Conservation (phyloP, 2,113 vertebrate genomes). For the Neogale vison region DNA sequence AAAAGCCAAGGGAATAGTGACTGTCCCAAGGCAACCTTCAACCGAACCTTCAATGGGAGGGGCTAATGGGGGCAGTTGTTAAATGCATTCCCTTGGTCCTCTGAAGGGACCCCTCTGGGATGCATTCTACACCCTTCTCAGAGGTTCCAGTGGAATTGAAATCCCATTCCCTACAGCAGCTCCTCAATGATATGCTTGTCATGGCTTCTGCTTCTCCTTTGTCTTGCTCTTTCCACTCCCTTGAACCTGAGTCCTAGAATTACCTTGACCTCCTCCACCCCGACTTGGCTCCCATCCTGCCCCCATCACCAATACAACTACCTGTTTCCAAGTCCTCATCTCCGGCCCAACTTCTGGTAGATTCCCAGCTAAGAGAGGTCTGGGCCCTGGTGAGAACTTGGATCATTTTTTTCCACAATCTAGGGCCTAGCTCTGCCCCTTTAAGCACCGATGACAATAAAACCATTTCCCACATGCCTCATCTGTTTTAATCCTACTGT, state of each 20-base stretch:
- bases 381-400: neutral
- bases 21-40: neutral
- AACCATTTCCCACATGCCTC: neutral
- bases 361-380: neutral
- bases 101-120: neutral
- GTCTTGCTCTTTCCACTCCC: neutral
- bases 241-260: neutral
- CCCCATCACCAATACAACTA: neutral
- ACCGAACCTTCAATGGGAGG: no score
- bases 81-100: neutral
- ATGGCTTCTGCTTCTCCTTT: neutral
- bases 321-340: neutral
- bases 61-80: neutral
- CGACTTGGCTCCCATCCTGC: no score
- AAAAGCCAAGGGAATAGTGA: neutral
- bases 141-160: neutral
- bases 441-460: neutral
- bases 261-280: neutral
- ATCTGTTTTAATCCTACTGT: neutral
- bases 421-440: neutral
- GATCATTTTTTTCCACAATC: neutral
- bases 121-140: no score
- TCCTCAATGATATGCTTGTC: neutral
- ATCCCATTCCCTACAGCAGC: no score
- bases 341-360: no score